Percentiles rank a stretch among this genome's conserved stretches.
Evolutionary conservation across 1,140 invertebrate species (phyloP).

Genomic region (Monomorium pharaonis): DNA sequence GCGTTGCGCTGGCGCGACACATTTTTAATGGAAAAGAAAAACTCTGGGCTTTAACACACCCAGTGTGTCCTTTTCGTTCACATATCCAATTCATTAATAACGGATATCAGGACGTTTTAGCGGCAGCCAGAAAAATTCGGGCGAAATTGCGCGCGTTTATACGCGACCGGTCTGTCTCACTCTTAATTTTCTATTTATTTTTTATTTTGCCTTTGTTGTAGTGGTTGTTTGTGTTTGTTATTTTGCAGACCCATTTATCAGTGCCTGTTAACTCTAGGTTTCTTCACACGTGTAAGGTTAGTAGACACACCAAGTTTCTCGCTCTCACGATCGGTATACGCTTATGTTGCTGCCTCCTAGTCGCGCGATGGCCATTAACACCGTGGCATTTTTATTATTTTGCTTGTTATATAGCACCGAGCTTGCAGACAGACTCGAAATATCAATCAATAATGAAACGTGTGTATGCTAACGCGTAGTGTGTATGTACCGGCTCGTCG

Average conservation of each 20-base stretch:
- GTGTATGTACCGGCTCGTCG: conserved; percentile 26
- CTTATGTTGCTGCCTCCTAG: conserved; percentile 18
- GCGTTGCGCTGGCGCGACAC: not conserved
- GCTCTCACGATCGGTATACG: conserved; percentile 48
- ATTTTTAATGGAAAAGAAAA: conserved; percentile 30
- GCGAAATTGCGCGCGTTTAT: not conserved
- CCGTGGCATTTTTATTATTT: conserved; percentile 37
- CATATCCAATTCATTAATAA: not conserved
- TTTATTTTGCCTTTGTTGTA: conserved; percentile 88
- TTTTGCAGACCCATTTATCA: conserved; percentile 95
- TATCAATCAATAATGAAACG: conserved; percentile 33
- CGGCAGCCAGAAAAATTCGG: conserved; percentile 18
- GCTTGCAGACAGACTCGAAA: conserved; percentile 57
- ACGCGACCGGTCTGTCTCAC: not conserved
- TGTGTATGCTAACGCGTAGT: conserved; percentile 35
- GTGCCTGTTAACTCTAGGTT: conserved; percentile 94
- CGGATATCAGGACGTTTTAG: conserved; percentile 43
- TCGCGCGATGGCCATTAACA: conserved; percentile 42
- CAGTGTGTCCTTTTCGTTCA: conserved; percentile 7
- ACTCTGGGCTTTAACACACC: not conserved
- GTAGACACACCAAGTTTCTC: conserved; percentile 78
- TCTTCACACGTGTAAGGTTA: conserved; percentile 92
- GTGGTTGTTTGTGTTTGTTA: conserved; percentile 88
- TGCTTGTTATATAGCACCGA: conserved; percentile 52
- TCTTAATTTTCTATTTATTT: conserved; percentile 73